These are phyloP conservation scores for Lutraria rhynchaena DNA, from an alignment of 1,140 invertebrate genomes.

Conservation along the genomic window DNA sequence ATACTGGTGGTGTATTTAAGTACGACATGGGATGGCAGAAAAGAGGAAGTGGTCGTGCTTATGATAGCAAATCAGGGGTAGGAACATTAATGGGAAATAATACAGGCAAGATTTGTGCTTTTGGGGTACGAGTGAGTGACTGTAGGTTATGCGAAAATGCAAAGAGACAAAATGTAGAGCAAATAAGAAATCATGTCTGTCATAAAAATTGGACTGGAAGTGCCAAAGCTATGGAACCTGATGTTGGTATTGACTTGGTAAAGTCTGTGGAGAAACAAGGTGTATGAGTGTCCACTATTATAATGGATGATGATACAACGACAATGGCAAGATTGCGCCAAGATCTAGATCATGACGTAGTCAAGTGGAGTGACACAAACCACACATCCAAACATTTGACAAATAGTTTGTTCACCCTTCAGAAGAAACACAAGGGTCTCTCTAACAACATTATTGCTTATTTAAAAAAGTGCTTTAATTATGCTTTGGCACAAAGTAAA, in stretches of 20 bases:
- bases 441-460: constrained; percentile 6
- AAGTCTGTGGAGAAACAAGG: constrained; percentile 19
- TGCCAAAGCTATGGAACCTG: constrained; percentile 46
- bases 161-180: too few species aligned
- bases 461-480: constrained; percentile 38
- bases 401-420: constrained; percentile 23
- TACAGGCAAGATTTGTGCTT: constrained; percentile 13
- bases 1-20: neutral
- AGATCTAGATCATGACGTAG: neutral
- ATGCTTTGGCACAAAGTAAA: constrained; percentile 35
- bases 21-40: constrained; percentile 55
- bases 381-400: constrained; percentile 40
- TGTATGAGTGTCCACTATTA: neutral
- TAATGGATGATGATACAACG: constrained; percentile 53
- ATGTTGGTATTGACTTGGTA: constrained; percentile 18
- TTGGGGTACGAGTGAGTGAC: constrained; percentile 5
- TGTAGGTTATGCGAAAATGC: constrained; percentile 14
- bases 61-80: constrained; percentile 37
- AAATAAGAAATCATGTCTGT: constrained; percentile 19
- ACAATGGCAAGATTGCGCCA: constrained; percentile 38
- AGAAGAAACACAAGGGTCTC: constrained; percentile 41
- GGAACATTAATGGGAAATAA: constrained; percentile 28
- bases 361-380: constrained; percentile 38
- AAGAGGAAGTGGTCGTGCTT: neutral
- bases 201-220: constrained; percentile 39